Percentiles rank a stretch among this genome's conserved stretches.
These are phyloP conservation scores for Coleophora flavipennella DNA, from an alignment of 2,888 invertebrate species.

Conservation along the genomic window DNA sequence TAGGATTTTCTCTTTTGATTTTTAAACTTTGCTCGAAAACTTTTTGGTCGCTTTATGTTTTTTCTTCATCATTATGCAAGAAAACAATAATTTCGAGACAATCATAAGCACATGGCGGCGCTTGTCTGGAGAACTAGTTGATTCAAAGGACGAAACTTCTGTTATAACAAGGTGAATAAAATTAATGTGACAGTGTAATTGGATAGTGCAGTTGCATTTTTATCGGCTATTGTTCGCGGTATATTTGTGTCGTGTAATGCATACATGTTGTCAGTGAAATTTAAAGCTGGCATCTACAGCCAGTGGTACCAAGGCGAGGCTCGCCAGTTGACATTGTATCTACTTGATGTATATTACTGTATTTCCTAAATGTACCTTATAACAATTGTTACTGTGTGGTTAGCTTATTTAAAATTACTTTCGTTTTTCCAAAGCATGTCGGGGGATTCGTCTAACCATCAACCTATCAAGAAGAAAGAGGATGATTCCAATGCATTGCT, in stretches of 20 bases:
- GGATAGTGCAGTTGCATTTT: constrained; percentile 14
- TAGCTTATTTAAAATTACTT: constrained; percentile 8
- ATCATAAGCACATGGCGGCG: constrained; percentile 61
- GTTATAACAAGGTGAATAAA: constrained; percentile 40
- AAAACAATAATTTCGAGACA: constrained; percentile 57
- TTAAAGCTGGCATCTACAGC: constrained; percentile 8
- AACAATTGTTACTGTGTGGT: constrained; percentile 8
- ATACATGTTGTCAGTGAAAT: constrained; percentile 14
- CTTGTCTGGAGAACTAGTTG: constrained; percentile 50
- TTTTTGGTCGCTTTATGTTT: constrained; percentile 36
- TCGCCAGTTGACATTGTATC: constrained; percentile 11
- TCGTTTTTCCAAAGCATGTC: constrained; percentile 47
- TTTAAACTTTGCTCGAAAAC: constrained; percentile 22
- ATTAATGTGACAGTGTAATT: constrained; percentile 17
- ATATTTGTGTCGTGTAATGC: constrained; percentile 15
- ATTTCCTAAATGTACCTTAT: constrained; percentile 2
- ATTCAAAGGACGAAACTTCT: constrained; percentile 20
- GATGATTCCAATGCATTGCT: constrained; percentile 37
- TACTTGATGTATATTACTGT: constrained; percentile 14
- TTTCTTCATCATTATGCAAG: constrained; percentile 45
- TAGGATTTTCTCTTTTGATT: no score
- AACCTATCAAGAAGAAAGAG: constrained; percentile 47
- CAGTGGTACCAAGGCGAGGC: background rate
- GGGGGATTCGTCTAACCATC: constrained; percentile 46
- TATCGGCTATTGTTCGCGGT: constrained; percentile 31